Base-by-base conservation (phyloP, 37 sponge, comb jelly and placozoan species). In the Beroe forskalii region DNA sequence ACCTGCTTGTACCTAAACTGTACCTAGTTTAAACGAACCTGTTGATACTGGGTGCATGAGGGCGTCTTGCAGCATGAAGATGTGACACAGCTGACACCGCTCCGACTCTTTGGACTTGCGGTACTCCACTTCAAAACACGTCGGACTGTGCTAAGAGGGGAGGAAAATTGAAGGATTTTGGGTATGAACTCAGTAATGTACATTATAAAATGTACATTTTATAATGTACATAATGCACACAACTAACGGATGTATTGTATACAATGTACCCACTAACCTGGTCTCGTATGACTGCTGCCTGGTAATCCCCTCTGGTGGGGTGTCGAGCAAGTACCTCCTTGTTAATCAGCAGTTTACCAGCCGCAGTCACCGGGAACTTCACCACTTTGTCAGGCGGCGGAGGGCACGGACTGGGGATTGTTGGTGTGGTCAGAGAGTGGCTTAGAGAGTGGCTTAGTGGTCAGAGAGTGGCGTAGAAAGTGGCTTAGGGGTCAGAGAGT, bases 141-240 rank as follows among this genome's bases (percentile, higher is more conserved):
- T 44, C n/a, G 86, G 86, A 80, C 86, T 44, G 86, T 80, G 86
- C 86, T 80, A 30, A 1, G 35, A 72, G n/a, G n/a, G n/a, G n/a
- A n/a, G n/a, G n/a, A n/a, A n/a, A n/a, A n/a, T n/a, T n/a, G n/a
- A n/a, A n/a, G n/a, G n/a, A n/a, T n/a, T n/a, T n/a, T n/a, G n/a
- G n/a, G n/a, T n/a, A n/a, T n/a, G n/a, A n/a, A n/a, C n/a, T n/a
- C n/a, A n/a, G n/a, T n/a, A n/a, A n/a, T n/a, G n/a, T n/a, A n/a
- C n/a, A n/a, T n/a, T n/a, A n/a, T n/a, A n/a, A n/a, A n/a, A n/a
- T n/a, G n/a, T n/a, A n/a, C n/a, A n/a, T n/a, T n/a, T n/a, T n/a
- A n/a, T n/a, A n/a, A n/a, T n/a, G n/a, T n/a, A n/a, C n/a, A n/a
- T n/a, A 20, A 17, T 55, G 17, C 17, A 17, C 14, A 17, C 9